Conservation (phyloP, 2,113 vertebrate species). For the Phalacrocorax carbo region DNA sequence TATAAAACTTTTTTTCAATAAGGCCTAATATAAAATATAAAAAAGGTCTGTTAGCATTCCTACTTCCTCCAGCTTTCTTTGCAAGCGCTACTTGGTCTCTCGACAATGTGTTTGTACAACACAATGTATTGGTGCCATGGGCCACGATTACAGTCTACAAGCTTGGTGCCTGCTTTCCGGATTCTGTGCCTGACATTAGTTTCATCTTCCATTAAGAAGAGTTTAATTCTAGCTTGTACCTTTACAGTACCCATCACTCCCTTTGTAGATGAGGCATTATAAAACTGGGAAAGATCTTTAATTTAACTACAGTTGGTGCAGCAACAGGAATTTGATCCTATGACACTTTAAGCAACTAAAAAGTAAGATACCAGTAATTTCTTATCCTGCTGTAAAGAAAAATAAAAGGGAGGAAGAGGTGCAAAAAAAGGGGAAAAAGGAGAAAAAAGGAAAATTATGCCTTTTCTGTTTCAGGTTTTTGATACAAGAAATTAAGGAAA, state of each 20-base stretch:
- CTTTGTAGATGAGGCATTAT: neutral
- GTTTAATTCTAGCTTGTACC: neutral
- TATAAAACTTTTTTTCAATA: neutral
- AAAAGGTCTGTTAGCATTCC: neutral
- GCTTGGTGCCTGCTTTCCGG: neutral
- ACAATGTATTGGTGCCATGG: rapidly evolving
- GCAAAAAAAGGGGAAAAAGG: neutral
- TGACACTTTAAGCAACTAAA: rapidly evolving
- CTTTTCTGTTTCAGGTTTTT: neutral
- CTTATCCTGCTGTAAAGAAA: neutral
- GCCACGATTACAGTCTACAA: neutral
- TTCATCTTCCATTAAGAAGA: neutral
- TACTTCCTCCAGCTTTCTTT: neutral
- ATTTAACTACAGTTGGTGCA: neutral
- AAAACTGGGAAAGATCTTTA: neutral
- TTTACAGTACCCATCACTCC: neutral
- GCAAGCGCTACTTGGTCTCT: neutral
- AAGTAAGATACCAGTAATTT: neutral
- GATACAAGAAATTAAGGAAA: neutral
- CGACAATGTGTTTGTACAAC: too few species aligned
- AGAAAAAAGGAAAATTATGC: neutral
- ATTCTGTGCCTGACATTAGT: neutral
- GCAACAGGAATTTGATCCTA: neutral
- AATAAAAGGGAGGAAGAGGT: neutral
- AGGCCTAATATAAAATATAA: neutral